Evolutionary conservation across 2,113 vertebrate species (phyloP).

Genomic region (Phyllostomus hastatus): DNA sequence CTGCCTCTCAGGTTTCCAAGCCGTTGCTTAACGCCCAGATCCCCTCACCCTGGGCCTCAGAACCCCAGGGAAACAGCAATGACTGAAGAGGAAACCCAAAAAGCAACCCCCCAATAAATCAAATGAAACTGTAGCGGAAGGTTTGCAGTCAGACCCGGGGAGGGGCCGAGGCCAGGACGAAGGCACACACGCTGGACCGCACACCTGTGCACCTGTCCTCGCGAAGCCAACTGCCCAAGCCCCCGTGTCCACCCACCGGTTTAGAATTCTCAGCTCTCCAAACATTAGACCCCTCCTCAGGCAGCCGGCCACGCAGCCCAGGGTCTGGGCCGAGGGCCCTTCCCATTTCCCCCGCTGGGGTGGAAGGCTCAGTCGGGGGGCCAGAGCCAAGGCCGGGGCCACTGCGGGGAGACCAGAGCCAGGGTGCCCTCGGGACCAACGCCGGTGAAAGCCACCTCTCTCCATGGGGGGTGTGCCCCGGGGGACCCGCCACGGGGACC

Average conservation of each 20-base stretch:
- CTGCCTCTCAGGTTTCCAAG: not conserved
- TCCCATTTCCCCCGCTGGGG: not conserved
- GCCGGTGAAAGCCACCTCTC: accelerated
- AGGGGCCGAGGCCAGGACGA: not conserved
- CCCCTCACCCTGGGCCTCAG: not conserved
- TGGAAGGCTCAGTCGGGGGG: not conserved
- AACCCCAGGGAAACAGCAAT: not conserved
- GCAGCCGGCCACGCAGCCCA: not conserved
- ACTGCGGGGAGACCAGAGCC: not conserved
- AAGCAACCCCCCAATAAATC: not conserved
- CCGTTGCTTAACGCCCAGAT: not conserved
- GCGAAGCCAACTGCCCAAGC: accelerated
- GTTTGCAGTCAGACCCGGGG: not conserved
- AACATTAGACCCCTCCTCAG: not conserved
- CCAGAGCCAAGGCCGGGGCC: not conserved
- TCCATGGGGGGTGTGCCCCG: not conserved
- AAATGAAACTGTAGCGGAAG: not conserved
- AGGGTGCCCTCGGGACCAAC: not conserved
- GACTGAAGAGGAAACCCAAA: not conserved
- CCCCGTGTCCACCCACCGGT: accelerated
- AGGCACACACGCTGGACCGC: not conserved
- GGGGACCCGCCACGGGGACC: accelerated
- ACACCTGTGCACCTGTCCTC: not conserved
- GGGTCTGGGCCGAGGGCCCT: not conserved
- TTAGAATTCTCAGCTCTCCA: not conserved